Percentiles rank a stretch among this genome's conserved stretches.
Conservation (phyloP, 2,113 vertebrate species). For the Ctenodactylus gundi region DNA sequence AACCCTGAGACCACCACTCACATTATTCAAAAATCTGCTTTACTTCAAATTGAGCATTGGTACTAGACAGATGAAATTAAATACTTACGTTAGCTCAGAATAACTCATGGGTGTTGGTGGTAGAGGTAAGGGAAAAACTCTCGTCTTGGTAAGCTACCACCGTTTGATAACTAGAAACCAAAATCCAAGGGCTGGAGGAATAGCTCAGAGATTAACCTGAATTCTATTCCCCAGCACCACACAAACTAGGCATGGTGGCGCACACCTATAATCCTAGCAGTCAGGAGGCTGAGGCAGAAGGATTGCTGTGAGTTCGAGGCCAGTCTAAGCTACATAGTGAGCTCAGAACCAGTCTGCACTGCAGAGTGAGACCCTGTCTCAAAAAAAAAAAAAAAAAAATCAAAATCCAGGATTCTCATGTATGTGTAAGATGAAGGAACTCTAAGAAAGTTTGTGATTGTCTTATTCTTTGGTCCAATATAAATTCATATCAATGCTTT, state of each 20-base stretch:
- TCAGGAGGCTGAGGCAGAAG: too few species aligned
- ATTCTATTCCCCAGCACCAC: too few species aligned
- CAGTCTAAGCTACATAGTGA: too few species aligned
- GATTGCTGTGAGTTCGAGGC: too few species aligned
- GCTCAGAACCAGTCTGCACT: too few species aligned
- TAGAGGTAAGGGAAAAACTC: slow-evolving; percentile 78
- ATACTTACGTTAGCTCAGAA: slow-evolving; percentile 74
- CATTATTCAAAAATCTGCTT: slow-evolving; percentile 63
- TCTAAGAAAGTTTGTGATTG: neutral
- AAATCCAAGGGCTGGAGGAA: too few species aligned
- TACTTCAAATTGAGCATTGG: slow-evolving; percentile 56
- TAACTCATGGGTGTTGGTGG: slow-evolving; percentile 51
- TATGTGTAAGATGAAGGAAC: neutral
- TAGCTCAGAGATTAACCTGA: too few species aligned
- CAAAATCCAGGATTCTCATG: too few species aligned
- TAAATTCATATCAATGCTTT: slow-evolving; percentile 1
- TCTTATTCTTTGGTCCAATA: neutral
- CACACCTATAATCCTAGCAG: too few species aligned
- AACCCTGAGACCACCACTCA: slow-evolving; percentile 29
- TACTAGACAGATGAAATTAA: slow-evolving; percentile 71
- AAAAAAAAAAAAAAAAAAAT: too few species aligned
- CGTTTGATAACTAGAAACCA: slow-evolving; percentile 77
- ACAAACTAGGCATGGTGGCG: too few species aligned
- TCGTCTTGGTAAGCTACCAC: slow-evolving; percentile 79
- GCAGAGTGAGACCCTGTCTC: too few species aligned